These are phyloP conservation scores for Morbakka virulenta DNA, from an alignment of 30 jellyfish, hydroid and myxozoan species.

Conservation along the genomic window DNA sequence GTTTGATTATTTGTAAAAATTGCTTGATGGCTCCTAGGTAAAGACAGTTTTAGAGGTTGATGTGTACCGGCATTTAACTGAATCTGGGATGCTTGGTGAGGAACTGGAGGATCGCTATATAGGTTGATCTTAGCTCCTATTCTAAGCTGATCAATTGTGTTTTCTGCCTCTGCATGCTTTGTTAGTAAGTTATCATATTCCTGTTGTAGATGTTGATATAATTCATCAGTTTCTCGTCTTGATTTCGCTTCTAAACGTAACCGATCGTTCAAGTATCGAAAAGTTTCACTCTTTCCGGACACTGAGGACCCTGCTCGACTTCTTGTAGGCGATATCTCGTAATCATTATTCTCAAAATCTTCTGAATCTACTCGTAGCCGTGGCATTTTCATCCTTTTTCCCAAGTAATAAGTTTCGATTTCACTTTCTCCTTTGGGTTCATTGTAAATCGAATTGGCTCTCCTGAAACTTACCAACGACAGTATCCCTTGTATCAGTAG, in stretches of 20 bases:
- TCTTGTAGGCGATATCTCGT: constrained; percentile 3
- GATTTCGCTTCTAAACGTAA: constrained; percentile 51
- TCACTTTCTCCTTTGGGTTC: too few species aligned
- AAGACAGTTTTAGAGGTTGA: constrained; percentile 51
- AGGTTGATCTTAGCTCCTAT: constrained; percentile 70
- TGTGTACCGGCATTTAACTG: constrained; percentile 1
- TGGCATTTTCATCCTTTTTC: not conserved
- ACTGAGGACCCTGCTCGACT: constrained; percentile 51
- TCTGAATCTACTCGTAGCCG: not conserved
- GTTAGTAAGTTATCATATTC: constrained; percentile 76
- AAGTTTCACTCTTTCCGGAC: constrained; percentile 54
- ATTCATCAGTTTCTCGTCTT: constrained; percentile 72
- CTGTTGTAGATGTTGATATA: constrained; percentile 60
- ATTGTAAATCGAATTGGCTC: too few species aligned
- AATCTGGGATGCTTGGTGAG: constrained; percentile 43
- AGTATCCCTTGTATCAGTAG: too few species aligned
- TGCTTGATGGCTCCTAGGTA: constrained; percentile 38
- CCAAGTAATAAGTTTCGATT: not conserved
- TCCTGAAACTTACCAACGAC: too few species aligned
- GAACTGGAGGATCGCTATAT: constrained; percentile 61
- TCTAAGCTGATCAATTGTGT: constrained; percentile 83
- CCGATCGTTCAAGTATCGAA: constrained; percentile 31
- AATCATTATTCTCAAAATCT: constrained; percentile 15
- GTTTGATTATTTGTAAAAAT: not conserved
- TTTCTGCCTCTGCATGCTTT: constrained; percentile 96